A percentile compares a stretch with the other conserved stretches of the same genome.
These are phyloP conservation scores for Schizopygopsis pylzovi DNA, from an alignment of 2,797 vertebrate species.

Conservation along the genomic window DNA sequence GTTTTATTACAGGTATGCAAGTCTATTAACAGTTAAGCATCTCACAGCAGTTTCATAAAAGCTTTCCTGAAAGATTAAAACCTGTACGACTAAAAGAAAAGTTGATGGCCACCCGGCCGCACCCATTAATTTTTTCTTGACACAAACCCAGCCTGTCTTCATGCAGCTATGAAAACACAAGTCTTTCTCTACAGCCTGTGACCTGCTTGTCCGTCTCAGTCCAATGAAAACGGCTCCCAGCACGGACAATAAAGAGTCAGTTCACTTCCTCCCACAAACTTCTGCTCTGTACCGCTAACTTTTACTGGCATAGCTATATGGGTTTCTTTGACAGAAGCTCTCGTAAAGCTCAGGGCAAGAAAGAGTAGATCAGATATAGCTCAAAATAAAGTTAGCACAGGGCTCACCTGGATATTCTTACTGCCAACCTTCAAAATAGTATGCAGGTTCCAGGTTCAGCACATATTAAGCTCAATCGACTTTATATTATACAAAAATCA, in stretches of 20 bases:
- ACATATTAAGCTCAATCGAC: background rate
- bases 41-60: conserved; percentile 3
- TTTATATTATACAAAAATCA: background rate
- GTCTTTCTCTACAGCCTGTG: conserved; percentile 60
- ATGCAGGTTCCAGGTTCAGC: background rate
- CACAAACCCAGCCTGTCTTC: conserved; percentile 49
- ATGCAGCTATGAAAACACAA: conserved; percentile 73
- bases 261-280: conserved; percentile 53
- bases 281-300: conserved; percentile 19
- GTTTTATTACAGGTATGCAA: conserved; percentile 21
- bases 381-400: conserved; percentile 3
- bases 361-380: conserved; percentile 26
- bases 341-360: conserved; percentile 22
- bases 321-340: conserved; percentile 28
- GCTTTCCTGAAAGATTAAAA: conserved; percentile 27
- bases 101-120: conserved; percentile 24
- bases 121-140: conserved; percentile 46
- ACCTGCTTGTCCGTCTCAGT: conserved; percentile 61
- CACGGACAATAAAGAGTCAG: conserved; percentile 68
- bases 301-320: conserved; percentile 38
- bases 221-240: conserved; percentile 69
- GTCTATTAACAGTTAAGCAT: conserved; percentile 44
- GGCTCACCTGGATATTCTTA: conserved; percentile 15
- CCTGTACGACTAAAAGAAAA: conserved; percentile 17
- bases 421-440: background rate